Evolutionary conservation across 1,140 invertebrate species (phyloP), one percentile per base, ranked within the genome.

Genomic region (Drosophila erecta): DNA sequence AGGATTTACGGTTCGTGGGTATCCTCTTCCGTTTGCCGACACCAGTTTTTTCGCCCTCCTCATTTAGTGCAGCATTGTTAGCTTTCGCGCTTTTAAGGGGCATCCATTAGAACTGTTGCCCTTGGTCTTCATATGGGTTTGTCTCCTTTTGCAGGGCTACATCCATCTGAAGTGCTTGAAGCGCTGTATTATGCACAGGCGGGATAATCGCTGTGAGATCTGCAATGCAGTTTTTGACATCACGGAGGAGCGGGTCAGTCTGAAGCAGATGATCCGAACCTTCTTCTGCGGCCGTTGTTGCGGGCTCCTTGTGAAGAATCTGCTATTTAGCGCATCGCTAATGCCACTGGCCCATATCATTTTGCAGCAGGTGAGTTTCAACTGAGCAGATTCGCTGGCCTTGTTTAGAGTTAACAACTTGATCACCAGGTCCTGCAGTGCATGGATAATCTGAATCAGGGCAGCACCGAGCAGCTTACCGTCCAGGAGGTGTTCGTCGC

Each of bases 391-490:
- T 30, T 10, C 30, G 8, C 7, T 8, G 30, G 30, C 2, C 10
- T 30, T 30, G 2, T 30, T 8, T 30, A 2, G 8, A 30, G 30
- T 8, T 30, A 1, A 30, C 2, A 30, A 8, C 30, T 30, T 30
- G 30, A 30, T 30, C 30, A 30, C 8, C 8, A 90, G 84, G 90
- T 91, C 10, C 53, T 91, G 35, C 85, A 89, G 54, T 91, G 90
- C 51, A 91, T 91, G 90, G 90, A 91, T 33, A 90, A 83, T 46
- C 56, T 91, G 0, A 91, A 91, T 50, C 74, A 89, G 47, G 90
- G 80, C 66, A 76, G 74, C 38, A 72, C 74, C 12, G 90, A 91
- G 10, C 80, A 79, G 58, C 51, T 91, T 3, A 84, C 71, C 14
- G 54, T 92, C 3, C 70, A 83, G 41, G 90, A 91, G 76, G 81